Evolutionary conservation across 2,888 invertebrate genomes (phyloP).

Genomic region (Dusona sp.): DNA sequence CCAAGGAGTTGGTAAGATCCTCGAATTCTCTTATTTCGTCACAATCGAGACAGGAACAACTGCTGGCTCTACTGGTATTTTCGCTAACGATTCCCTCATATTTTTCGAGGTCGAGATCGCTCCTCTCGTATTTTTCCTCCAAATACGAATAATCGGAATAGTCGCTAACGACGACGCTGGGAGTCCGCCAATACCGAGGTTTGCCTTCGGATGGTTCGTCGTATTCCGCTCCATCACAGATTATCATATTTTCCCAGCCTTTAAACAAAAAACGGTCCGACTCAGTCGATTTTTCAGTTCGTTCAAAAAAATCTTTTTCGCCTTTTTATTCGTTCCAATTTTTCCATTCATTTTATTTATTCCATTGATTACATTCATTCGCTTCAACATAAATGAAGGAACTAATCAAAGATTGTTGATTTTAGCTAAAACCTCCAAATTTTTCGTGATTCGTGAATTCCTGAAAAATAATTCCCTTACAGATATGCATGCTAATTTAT

Average conservation of each 20-base stretch:
- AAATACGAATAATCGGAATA: slow-evolving; percentile 90
- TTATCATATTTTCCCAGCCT: slow-evolving; percentile 79
- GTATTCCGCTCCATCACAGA: slow-evolving; percentile 76
- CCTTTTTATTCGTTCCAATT: not conserved
- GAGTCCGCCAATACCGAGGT: slow-evolving; percentile 90
- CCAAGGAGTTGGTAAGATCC: slow-evolving; percentile 71
- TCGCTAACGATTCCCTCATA: slow-evolving; percentile 77
- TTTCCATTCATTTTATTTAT: not conserved
- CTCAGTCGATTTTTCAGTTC: not conserved
- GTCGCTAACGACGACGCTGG: slow-evolving; percentile 95
- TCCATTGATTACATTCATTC: not conserved
- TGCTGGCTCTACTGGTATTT: slow-evolving; percentile 80
- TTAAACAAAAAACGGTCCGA: not conserved
- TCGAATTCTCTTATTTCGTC: slow-evolving; percentile 78
- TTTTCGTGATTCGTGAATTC: not conserved
- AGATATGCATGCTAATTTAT: not conserved
- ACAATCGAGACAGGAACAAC: slow-evolving; percentile 82
- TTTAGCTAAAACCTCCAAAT: not conserved
- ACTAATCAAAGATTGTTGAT: not conserved
- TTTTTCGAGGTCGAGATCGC: slow-evolving; percentile 80
- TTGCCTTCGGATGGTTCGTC: slow-evolving; percentile 78
- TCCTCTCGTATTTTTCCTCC: slow-evolving; percentile 81
- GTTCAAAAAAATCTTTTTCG: not conserved
- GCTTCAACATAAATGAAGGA: not conserved
- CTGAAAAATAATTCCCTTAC: not conserved